A percentile compares a stretch with the other conserved stretches of the same genome.
phyloP scores from a whole-genome alignment of 2,113 vertebrate species.

The Hippocampus guttulatus region DNA sequence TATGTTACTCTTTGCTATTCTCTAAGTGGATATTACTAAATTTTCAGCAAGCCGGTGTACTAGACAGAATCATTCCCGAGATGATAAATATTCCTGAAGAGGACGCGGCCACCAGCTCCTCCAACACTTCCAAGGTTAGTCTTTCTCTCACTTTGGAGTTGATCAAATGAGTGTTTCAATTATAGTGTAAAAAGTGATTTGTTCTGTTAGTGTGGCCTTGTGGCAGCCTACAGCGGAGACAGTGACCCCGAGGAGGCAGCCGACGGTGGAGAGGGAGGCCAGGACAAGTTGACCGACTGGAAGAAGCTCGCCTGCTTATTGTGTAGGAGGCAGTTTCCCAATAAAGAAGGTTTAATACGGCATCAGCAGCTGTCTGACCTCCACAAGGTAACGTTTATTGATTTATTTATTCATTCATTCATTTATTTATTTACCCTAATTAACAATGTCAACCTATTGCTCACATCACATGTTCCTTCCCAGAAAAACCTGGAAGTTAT shows the following conservation, averaged over 20 bases:
- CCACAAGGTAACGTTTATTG: constrained; percentile 81
- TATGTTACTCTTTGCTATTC: neutral
- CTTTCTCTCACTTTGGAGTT: neutral
- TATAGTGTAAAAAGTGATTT: neutral
- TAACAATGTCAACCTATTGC: neutral
- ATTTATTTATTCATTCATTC: too few species aligned
- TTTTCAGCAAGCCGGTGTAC: constrained; percentile 73
- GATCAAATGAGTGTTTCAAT: neutral
- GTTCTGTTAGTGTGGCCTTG: constrained; percentile 78
- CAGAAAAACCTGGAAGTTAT: constrained; percentile 98
- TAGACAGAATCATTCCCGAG: constrained; percentile 86
- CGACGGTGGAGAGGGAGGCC: constrained; percentile 77
- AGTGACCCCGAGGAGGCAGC: constrained; percentile 90
- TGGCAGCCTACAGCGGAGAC: constrained; percentile 95
- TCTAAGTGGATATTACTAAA: neutral
- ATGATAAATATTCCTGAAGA: constrained; percentile 78
- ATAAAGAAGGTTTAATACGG: constrained; percentile 85
- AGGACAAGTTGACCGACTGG: constrained; percentile 93
- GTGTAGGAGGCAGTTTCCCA: constrained; percentile 94
- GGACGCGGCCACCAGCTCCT: constrained; percentile 70
- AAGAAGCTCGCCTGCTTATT: constrained; percentile 93
- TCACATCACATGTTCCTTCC: neutral
- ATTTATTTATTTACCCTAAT: too few species aligned
- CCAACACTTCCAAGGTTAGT: constrained; percentile 60
- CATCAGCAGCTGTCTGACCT: constrained; percentile 97